These are phyloP conservation scores for Sclerodermus sp. DNA, from an alignment of 2,888 invertebrate genomes.

Conservation along the genomic window DNA sequence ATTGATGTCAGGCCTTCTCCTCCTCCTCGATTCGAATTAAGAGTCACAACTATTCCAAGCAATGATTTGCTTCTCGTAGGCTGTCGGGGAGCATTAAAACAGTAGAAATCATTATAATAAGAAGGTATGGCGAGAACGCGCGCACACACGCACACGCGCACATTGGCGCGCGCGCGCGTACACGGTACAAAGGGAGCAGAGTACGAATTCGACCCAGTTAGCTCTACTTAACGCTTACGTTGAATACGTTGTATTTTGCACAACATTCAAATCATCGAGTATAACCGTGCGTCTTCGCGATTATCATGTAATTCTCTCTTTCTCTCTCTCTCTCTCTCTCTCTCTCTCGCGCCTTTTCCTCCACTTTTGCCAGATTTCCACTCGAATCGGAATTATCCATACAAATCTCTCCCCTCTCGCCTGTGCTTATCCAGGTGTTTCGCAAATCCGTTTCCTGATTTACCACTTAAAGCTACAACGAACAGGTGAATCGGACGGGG, in stretches of 20 bases:
- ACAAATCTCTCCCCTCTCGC: no score
- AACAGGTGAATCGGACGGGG: no score
- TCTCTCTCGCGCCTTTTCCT: background rate
- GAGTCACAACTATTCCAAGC: no score
- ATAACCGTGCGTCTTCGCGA: conserved; percentile 17
- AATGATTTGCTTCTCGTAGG: no score
- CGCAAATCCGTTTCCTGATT: no score
- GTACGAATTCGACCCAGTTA: conserved; percentile 58
- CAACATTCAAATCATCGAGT: conserved; percentile 47
- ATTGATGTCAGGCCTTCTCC: no score
- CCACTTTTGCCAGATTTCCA: background rate
- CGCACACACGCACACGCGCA: conserved; percentile 1
- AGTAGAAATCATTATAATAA: no score
- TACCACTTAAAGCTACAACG: no score
- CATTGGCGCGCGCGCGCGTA: conserved; percentile 35
- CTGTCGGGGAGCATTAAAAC: no score
- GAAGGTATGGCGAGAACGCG: no score
- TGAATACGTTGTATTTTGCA: conserved; percentile 56
- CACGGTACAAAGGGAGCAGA: conserved; percentile 51
- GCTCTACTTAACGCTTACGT: conserved; percentile 54
- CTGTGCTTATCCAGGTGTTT: no score
- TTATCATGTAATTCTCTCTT: conserved; percentile 5
- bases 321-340: background rate
- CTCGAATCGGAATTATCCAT: background rate
- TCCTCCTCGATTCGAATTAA: no score